Conservation (phyloP, 2,888 invertebrate species). For the Agrilus biguttatus region DNA sequence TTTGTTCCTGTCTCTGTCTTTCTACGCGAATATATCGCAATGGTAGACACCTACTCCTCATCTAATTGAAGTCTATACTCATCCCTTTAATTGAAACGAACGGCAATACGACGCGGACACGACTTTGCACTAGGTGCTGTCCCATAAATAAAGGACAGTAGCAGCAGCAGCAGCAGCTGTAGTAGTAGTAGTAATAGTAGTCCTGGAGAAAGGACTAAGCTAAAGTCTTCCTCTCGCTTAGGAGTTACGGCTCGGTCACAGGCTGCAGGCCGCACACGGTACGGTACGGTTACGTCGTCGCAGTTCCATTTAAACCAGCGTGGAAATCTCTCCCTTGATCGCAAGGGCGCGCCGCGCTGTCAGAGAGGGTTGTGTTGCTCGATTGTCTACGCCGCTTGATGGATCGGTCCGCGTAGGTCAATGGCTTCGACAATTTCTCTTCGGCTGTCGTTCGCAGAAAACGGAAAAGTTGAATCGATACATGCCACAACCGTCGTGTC, state of each 20-base stretch:
- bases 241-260: constrained; percentile 6
- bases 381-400: constrained; percentile 22
- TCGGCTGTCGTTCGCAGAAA: constrained; percentile 39
- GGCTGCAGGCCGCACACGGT: not conserved
- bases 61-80: too few relatives aligned
- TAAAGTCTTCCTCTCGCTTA: constrained; percentile 8
- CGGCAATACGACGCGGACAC: constrained; percentile 8
- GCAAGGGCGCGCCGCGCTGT: constrained; percentile 8
- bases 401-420: constrained; percentile 46
- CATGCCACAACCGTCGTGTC: constrained; percentile 3
- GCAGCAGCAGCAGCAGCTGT: too few relatives aligned
- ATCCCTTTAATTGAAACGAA: constrained; percentile 8
- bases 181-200: too few relatives aligned
- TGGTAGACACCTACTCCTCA: too few relatives aligned
- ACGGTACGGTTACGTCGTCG: constrained; percentile 7
- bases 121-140: constrained; percentile 10
- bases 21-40: too few relatives aligned
- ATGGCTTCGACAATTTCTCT: constrained; percentile 46
- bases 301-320: constrained; percentile 10
- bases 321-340: constrained; percentile 12
- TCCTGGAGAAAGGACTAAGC: too few relatives aligned
- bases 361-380: constrained; percentile 12
- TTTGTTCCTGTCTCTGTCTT: too few relatives aligned
- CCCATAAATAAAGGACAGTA: constrained; percentile 8
- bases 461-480: constrained; percentile 24